phyloP scores from a whole-genome alignment of 30 jellyfish, hydroid and myxozoan genomes.

The Mastigias papua region DNA sequence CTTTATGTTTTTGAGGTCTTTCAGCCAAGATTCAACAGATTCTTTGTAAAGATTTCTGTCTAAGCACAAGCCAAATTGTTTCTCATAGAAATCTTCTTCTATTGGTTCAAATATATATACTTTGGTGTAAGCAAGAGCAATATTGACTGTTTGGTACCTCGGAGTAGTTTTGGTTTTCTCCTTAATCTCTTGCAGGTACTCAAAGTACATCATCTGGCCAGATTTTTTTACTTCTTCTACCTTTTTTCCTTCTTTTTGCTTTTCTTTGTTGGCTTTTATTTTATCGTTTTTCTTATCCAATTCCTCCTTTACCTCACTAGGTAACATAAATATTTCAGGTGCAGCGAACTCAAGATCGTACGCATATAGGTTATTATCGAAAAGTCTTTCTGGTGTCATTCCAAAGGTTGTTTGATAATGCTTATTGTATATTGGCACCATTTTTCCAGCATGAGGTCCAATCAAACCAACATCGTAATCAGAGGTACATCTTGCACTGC shows the following conservation, averaged over 20 bases:
- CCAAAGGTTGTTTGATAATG: constrained; percentile 3
- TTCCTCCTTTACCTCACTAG: background rate
- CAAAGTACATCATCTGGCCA: too few relatives aligned
- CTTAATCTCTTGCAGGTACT: background rate
- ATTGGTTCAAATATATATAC: background rate
- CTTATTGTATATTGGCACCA: constrained; percentile 8
- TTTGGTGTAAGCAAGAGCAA: background rate
- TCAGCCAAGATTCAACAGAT: background rate
- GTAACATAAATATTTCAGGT: constrained; percentile 23
- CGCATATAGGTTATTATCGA: constrained; percentile 58
- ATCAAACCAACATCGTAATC: constrained; percentile 65
- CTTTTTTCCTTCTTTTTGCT: too few relatives aligned
- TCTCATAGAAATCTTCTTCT: background rate
- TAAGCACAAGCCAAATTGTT: background rate
- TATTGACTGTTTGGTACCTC: background rate
- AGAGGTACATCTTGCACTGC: constrained; percentile 63
- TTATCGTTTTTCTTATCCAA: too few relatives aligned
- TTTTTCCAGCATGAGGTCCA: constrained; percentile 52
- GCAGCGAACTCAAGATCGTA: constrained; percentile 30
- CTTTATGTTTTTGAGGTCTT: background rate
- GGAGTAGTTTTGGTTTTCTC: background rate
- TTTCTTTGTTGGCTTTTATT: too few relatives aligned
- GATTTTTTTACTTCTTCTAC: too few relatives aligned
- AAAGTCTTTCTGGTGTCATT: constrained; percentile 14
- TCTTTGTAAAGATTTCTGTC: background rate